Evolutionary conservation across 2,797 vertebrate genomes (phyloP).

Genomic region (Thripadectes ignobilis): DNA sequence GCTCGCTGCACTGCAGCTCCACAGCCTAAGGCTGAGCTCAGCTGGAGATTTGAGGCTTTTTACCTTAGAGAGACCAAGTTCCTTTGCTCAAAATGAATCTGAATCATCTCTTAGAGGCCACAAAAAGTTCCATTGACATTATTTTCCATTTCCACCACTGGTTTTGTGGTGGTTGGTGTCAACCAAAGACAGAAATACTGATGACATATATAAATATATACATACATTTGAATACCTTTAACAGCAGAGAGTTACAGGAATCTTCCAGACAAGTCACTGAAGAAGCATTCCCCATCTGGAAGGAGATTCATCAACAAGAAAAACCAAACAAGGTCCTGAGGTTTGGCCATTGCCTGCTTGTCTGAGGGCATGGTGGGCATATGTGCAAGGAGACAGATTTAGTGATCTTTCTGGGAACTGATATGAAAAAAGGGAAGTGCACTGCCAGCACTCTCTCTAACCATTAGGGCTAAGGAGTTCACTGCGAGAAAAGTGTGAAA

Average conservation of each 20-base stretch:
- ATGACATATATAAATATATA: not conserved
- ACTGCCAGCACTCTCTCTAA: not conserved
- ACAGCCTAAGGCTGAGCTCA: not conserved
- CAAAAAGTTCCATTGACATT: conserved; percentile 36
- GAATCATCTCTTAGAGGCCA: conserved; percentile 14
- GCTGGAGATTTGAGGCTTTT: not conserved
- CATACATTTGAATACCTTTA: not conserved
- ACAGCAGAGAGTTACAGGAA: not conserved
- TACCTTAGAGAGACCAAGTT: not conserved
- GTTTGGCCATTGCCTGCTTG: not conserved
- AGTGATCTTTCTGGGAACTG: conserved; percentile 4
- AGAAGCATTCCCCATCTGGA: not conserved
- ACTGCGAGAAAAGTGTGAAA: not conserved
- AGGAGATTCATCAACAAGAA: not conserved
- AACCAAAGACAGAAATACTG: not conserved
- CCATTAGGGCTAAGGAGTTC: not conserved
- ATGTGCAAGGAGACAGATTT: not conserved
- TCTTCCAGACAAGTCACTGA: not conserved
- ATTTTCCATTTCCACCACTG: conserved; percentile 44
- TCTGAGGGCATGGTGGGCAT: not conserved
- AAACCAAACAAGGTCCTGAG: not conserved
- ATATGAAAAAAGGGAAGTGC: not conserved
- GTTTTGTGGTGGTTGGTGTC: not conserved
- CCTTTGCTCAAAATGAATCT: conserved; percentile 43
- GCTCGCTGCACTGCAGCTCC: not conserved